phyloP scores from a whole-genome alignment of 2,113 vertebrate species.

The Falco punctatus region DNA sequence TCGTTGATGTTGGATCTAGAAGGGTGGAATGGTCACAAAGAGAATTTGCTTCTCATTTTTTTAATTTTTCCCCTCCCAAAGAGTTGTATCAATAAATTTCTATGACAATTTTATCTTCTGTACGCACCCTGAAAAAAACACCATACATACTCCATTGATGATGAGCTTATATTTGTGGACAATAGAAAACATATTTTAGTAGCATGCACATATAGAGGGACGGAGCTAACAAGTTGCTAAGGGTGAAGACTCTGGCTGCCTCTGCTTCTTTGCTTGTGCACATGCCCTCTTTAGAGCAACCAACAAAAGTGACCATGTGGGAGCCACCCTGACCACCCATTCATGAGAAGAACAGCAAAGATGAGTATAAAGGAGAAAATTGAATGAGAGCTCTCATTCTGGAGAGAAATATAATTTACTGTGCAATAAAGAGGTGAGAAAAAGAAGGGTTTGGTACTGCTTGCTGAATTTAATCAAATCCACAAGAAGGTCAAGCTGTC shows the following conservation, averaged over 20 bases:
- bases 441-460: neutral
- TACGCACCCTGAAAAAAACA: accelerated
- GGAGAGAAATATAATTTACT: neutral
- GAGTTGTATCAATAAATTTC: neutral
- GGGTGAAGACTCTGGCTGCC: neutral
- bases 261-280: neutral
- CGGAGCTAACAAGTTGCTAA: neutral
- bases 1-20: neutral
- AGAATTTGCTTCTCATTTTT: neutral
- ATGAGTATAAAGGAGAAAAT: neutral
- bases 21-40: neutral
- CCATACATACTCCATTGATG: too few species aligned
- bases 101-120: neutral
- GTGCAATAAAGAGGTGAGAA: neutral
- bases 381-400: neutral
- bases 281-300: neutral
- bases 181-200: neutral
- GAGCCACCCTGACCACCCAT: neutral
- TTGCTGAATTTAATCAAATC: neutral
- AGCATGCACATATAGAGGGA: neutral
- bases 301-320: neutral
- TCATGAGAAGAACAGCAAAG: neutral
- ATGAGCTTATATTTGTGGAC: neutral
- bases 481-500: neutral
- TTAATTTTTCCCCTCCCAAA: neutral